Base-by-base conservation (phyloP, 2,888 invertebrate species). In the Julus scandinavius region DNA sequence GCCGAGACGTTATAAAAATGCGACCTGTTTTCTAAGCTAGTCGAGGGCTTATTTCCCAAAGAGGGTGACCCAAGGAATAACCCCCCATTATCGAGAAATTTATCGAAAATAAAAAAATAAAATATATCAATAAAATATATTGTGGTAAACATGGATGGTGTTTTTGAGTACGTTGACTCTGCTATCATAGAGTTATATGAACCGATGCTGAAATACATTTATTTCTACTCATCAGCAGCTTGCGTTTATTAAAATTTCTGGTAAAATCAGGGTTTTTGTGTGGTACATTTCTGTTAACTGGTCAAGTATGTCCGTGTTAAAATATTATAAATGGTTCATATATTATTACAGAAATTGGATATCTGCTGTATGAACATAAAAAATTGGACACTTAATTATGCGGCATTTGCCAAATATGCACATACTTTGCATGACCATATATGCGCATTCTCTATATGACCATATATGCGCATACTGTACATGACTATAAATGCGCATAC, bases 51-150 rank as follows among this genome's bases (percentile, higher is more conserved):
- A 38, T n/a, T 80, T 80, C 29, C 80, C 20, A 11, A 7, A 80
- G 29, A 80, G 7, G 38, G 5, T 80, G 80, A 80, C 38, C 80
- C 80, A 11, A 11, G 29, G 38, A 80, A 80, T 80, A 38, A 80
- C 80, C 38, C 41, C 80, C 80, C 38, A 38, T 38, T 80, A 80
- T 80, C 80, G 38, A 38, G 38, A 80, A 63, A 88, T 87, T 40
- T 41, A 45, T 41, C 54, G 45, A 29, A 54, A 5, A 54, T 2
- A 58, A 88, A 45, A 54, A 54, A 54, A n/a, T n/a, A n/a, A n/a
- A n/a, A n/a, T n/a, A 54, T 54, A 54, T 54, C 54, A 54, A 45
- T 45, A 45, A 45, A 45, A 45, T 45, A 54, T 15, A 54, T 54
- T 49, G 49, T 49, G 49, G 11, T 54, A 54, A 7, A 54, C 11